Conservation (phyloP, 1,140 invertebrate species). For the Diprion similis region DNA sequence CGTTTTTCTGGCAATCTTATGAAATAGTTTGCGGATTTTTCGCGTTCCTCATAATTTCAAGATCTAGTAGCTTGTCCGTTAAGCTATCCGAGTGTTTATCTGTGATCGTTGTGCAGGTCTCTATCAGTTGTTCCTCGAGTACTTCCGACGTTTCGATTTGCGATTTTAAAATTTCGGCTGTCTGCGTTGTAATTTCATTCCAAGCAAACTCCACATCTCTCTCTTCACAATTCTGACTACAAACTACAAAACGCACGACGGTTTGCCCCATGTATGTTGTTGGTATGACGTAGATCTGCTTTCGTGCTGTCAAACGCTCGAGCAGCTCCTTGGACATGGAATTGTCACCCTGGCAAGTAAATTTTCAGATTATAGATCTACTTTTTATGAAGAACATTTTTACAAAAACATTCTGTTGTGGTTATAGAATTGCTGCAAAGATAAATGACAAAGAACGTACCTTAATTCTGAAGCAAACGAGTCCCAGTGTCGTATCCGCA, state of each 20-base stretch:
- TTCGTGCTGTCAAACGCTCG: slow-evolving; percentile 74
- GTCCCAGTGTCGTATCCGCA: slow-evolving; percentile 72
- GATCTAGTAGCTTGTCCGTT: background rate
- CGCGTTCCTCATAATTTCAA: background rate
- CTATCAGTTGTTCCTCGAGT: background rate
- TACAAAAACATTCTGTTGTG: too few relatives aligned
- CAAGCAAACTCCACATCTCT: slow-evolving; percentile 79
- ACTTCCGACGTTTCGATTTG: background rate
- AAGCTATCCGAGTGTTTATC: background rate
- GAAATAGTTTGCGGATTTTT: background rate
- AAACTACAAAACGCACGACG: slow-evolving; percentile 82
- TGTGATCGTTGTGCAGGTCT: too few relatives aligned
- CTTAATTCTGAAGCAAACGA: slow-evolving; percentile 85
- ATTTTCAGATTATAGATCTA: too few relatives aligned
- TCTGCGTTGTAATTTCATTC: slow-evolving; percentile 70
- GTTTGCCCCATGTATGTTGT: slow-evolving; percentile 70
- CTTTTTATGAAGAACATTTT: too few relatives aligned
- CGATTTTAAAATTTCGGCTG: slow-evolving; percentile 44
- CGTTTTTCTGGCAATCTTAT: background rate
- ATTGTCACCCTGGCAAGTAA: slow-evolving; percentile 68
- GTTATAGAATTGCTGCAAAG: too few relatives aligned
- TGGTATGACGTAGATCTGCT: slow-evolving; percentile 83
- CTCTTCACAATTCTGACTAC: slow-evolving; percentile 70
- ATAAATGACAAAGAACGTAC: background rate
- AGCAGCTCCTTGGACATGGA: slow-evolving; percentile 73